Percentiles rank a stretch among this genome's conserved stretches.
Conservation (phyloP, 1,140 invertebrate genomes). For the Papilio helenus region DNA sequence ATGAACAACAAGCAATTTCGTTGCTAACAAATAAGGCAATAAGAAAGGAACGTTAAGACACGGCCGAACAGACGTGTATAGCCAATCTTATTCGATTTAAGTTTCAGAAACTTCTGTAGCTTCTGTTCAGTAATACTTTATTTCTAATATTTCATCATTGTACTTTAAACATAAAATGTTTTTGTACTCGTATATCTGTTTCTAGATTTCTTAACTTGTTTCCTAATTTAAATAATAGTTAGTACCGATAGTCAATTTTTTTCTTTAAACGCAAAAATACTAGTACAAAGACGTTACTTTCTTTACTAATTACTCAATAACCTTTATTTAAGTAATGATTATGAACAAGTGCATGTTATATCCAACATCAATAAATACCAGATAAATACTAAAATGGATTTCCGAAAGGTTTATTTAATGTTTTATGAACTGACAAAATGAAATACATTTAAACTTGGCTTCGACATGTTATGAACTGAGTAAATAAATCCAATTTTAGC, state of each 20-base stretch:
- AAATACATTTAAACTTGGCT: neutral
- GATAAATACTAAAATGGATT: neutral
- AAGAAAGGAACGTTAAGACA: conserved; percentile 9
- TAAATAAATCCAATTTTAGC: conserved; percentile 21
- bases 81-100: conserved; percentile 10
- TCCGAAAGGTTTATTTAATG: neutral
- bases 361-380: neutral
- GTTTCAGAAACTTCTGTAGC: neutral
- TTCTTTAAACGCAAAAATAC: no score
- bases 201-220: no score
- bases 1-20: conserved; percentile 22
- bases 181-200: neutral
- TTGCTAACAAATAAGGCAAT: conserved; percentile 20
- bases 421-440: neutral
- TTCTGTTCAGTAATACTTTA: neutral
- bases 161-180: neutral
- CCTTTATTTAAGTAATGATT: no score
- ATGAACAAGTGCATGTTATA: no score
- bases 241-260: no score
- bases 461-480: conserved; percentile 10
- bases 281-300: no score
- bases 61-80: neutral
- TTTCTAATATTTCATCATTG: neutral
- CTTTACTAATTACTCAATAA: no score
- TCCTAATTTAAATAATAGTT: no score